Base-by-base conservation (phyloP, 2,797 vertebrate species). In the Amphiprion clarkii region DNA sequence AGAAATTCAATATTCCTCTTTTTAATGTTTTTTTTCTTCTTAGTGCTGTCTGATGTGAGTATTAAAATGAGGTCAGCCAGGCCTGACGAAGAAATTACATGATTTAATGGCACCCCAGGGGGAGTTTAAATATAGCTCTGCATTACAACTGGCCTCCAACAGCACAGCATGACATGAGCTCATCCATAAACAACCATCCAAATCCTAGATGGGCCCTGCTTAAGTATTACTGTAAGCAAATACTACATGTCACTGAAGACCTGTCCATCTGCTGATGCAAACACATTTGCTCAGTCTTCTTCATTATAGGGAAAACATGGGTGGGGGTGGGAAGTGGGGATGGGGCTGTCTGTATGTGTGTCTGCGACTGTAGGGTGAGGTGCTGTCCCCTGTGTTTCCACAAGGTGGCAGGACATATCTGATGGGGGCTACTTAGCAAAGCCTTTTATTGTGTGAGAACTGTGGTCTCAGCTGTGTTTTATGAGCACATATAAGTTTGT, bases 51-150 rank as follows among this genome's bases (percentile, higher is more conserved):
- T 91, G 92, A 89, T 87, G 87, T 85, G 79, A 73, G 76, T 89
- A 89, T 90, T 90, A 90, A 93, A 95, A 94, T 90, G 84, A 94
- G 94, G 94, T 93, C 94, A 94, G 74, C 78, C 77, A 83, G 81
- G 89, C 91, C 86, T 94, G 92, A 95, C 83, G 88, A 94, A 95
- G 92, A 95, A 95, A 92, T 93, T 88, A 92, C 88, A 91, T 92
- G 94, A 95, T 94, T 95, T 95, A 95, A 95, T 93, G 92, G 91
- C 89, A 89, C 94, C 92, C 86, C 78, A 76, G 92, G 94, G 93
- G 86, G 84, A 76, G 90, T 93, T 94, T 93, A 94, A 94, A 95
- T 94, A 95, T 95, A 95, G 93, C 90, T 76, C 85, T 74, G 90
- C 80, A 79, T 89, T 91, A 88, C 75, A 86, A 84, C 81, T 83